Conservation (phyloP, 2,888 invertebrate genomes). For the Steinernema carpocapsae region DNA sequence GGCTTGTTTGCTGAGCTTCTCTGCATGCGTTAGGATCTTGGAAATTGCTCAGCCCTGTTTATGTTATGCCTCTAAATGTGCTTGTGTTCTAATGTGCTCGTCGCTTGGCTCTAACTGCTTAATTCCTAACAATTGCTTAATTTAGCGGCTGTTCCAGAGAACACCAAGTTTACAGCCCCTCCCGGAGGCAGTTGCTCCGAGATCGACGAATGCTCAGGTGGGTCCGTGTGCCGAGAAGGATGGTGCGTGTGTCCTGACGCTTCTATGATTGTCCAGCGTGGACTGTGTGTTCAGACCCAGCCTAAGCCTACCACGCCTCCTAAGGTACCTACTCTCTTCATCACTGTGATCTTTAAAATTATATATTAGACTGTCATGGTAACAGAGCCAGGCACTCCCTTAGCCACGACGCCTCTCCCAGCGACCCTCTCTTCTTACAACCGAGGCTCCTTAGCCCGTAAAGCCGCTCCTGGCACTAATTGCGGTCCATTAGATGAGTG, state of each 20-base stretch:
- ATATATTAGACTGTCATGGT: not conserved
- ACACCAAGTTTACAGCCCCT: constrained; percentile 48
- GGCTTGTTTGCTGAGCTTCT: too few species aligned
- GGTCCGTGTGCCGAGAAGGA: constrained; percentile 56
- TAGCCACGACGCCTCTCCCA: not conserved
- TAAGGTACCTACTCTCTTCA: too few species aligned
- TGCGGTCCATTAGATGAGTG: constrained; percentile 66
- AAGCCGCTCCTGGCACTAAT: constrained; percentile 57
- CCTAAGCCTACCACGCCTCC: constrained; percentile 50
- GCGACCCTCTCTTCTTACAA: not conserved
- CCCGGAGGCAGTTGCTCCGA: constrained; percentile 66
- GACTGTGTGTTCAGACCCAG: constrained; percentile 59
- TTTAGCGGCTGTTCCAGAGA: constrained; percentile 33
- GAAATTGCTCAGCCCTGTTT: too few species aligned
- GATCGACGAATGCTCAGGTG: constrained; percentile 63
- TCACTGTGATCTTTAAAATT: too few species aligned
- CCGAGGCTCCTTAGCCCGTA: constrained; percentile 42
- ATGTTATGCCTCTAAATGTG: too few species aligned
- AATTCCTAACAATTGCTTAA: too few species aligned
- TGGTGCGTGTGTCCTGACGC: constrained; percentile 68
- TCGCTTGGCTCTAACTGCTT: too few species aligned
- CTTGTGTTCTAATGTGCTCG: too few species aligned
- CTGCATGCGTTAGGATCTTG: too few species aligned
- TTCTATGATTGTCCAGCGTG: constrained; percentile 61
- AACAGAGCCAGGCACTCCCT: not conserved